phyloP scores from a whole-genome alignment of 2,113 vertebrate species.

The Channa argus region DNA sequence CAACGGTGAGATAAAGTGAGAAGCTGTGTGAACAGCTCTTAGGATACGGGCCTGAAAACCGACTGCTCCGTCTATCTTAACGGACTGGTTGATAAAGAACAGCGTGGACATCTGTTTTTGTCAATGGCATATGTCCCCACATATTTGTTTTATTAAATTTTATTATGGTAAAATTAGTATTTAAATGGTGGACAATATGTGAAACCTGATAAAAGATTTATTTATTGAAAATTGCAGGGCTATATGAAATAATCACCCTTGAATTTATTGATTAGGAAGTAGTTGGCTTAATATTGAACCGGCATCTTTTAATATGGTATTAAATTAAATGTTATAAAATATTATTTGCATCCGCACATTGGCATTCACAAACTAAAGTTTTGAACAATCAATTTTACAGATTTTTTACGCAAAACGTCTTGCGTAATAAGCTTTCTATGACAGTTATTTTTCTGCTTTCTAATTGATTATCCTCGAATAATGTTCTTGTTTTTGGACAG shows the following conservation, averaged over 20 bases:
- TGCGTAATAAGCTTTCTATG: background rate
- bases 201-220: too few species aligned
- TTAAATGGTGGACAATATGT: background rate
- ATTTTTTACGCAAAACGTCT: background rate
- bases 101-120: background rate
- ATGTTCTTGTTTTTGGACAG: background rate
- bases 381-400: background rate
- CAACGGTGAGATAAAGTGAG: conserved; percentile 46
- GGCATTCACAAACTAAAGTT: too few species aligned
- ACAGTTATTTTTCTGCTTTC: background rate
- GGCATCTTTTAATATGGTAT: background rate
- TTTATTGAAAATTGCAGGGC: too few species aligned
- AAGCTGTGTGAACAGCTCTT: conserved; percentile 34
- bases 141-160: background rate
- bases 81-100: conserved; percentile 25
- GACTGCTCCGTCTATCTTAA: background rate
- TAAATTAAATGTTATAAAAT: too few species aligned
- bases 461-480: background rate
- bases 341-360: too few species aligned
- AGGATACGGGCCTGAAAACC: conserved; percentile 40
- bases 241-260: background rate
- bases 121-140: too few species aligned
- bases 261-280: background rate
- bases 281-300: background rate
- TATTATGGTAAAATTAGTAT: background rate